These are phyloP conservation scores for Acropora yongei DNA, from an alignment of 64 coral and sea anemone species.

Conservation along the genomic window DNA sequence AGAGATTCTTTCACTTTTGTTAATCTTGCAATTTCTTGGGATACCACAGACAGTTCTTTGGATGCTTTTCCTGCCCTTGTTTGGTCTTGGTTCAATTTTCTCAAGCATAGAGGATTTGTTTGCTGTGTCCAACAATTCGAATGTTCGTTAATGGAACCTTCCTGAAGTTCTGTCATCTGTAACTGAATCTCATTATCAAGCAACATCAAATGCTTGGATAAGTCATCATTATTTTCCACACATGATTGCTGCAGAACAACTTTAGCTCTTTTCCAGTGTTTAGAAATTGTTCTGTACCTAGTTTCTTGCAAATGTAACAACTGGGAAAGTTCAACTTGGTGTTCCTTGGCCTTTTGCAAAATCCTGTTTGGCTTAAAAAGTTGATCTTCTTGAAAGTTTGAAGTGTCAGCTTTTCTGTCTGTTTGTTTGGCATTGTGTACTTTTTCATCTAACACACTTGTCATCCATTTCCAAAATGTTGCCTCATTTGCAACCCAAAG, in stretches of 20 bases:
- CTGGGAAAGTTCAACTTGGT: constrained; percentile 76
- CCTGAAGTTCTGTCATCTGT: constrained; percentile 38
- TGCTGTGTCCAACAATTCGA: not conserved
- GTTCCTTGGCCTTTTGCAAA: constrained; percentile 74
- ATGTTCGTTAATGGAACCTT: not conserved
- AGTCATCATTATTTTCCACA: constrained; percentile 7
- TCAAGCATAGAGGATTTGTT: not conserved
- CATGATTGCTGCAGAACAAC: constrained; percentile 27
- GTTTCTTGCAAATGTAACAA: constrained; percentile 67
- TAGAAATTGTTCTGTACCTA: constrained; percentile 68
- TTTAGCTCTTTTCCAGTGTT: constrained; percentile 70
- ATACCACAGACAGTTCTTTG: constrained; percentile 17
- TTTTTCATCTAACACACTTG: constrained; percentile 78
- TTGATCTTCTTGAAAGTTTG: not conserved
- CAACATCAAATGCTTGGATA: constrained; percentile 18
- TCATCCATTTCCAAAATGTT: constrained; percentile 97
- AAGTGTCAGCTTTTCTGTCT: constrained; percentile 3
- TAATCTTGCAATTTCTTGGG: constrained; percentile 45
- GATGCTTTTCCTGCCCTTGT: constrained; percentile 3
- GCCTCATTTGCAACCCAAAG: constrained; percentile 51
- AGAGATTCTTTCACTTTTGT: constrained; percentile 5
- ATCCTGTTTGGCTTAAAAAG: constrained; percentile 49
- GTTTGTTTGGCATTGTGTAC: not conserved
- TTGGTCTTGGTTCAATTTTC: constrained; percentile 7
- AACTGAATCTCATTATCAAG: constrained; percentile 37